Evolutionary conservation across 2,888 invertebrate genomes (phyloP).

Genomic region (Pycnomerus fuliginosus): DNA sequence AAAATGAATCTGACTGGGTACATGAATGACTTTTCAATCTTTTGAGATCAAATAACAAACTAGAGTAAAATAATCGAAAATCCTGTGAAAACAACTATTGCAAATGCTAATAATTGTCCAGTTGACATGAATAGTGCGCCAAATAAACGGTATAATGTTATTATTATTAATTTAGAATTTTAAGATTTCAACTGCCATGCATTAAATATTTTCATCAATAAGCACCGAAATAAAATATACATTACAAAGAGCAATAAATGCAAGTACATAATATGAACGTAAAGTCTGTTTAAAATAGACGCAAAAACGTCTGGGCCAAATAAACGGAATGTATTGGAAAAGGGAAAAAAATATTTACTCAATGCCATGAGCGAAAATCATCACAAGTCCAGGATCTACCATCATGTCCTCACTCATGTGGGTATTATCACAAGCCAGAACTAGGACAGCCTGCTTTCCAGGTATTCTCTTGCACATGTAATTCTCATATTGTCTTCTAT

Average conservation of each 20-base stretch:
- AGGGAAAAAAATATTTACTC: slow-evolving; percentile 56
- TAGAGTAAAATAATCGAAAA: slow-evolving; percentile 1
- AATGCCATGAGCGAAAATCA: slow-evolving; percentile 98
- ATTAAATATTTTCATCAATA: background rate
- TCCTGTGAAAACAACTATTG: background rate
- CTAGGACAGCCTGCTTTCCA: slow-evolving; percentile 93
- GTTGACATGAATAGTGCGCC: background rate
- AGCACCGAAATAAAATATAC: background rate
- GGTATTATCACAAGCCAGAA: slow-evolving; percentile 90
- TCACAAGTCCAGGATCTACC: slow-evolving; percentile 93
- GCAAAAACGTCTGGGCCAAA: slow-evolving; percentile 5
- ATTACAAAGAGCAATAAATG: background rate
- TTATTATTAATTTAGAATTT: background rate
- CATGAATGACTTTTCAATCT: slow-evolving; percentile 12
- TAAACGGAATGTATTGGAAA: slow-evolving; percentile 13
- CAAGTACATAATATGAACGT: slow-evolving; percentile 1
- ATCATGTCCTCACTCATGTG: slow-evolving; percentile 97
- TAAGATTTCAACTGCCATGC: background rate
- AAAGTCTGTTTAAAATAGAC: slow-evolving; percentile 7
- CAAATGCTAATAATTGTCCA: slow-evolving; percentile 1
- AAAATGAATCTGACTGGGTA: slow-evolving; percentile 10
- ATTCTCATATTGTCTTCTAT: slow-evolving; percentile 89
- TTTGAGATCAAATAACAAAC: slow-evolving; percentile 14
- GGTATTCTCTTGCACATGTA: slow-evolving; percentile 94
- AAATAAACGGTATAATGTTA: background rate